phyloP scores from a whole-genome alignment of 2,797 vertebrate species.

The Anableps anableps region DNA sequence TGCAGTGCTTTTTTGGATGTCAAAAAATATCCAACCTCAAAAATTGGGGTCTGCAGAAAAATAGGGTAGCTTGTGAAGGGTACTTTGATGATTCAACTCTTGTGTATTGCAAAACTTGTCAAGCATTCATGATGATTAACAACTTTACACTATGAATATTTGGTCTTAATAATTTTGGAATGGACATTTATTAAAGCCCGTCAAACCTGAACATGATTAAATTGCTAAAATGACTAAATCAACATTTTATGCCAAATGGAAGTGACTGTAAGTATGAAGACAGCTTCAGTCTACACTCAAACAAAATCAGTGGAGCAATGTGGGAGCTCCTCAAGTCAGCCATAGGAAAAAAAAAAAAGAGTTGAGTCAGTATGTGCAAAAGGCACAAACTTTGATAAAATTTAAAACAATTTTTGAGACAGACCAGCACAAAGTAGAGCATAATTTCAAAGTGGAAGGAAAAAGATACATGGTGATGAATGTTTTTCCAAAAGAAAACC shows the following conservation, averaged over 20 bases:
- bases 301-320: background rate
- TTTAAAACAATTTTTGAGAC: background rate
- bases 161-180: conserved; percentile 39
- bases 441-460: background rate
- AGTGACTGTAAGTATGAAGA: background rate
- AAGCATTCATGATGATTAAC: conserved; percentile 43
- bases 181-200: conserved; percentile 23
- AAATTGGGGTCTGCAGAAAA: background rate
- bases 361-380: background rate
- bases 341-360: background rate
- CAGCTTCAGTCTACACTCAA: background rate
- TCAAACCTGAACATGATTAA: conserved; percentile 34
- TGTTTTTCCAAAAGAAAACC: background rate
- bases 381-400: background rate
- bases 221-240: conserved; percentile 17
- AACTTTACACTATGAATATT: conserved; percentile 7
- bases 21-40: background rate
- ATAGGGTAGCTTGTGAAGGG: background rate
- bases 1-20: background rate
- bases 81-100: conserved; percentile 34
- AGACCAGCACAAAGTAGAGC: background rate
- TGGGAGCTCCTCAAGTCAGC: background rate
- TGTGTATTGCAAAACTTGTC: conserved; percentile 30
- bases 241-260: conserved; percentile 17
- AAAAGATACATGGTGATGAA: background rate